phyloP scores from a whole-genome alignment of 2,797 vertebrate genomes.

The Lepus townsendii region DNA sequence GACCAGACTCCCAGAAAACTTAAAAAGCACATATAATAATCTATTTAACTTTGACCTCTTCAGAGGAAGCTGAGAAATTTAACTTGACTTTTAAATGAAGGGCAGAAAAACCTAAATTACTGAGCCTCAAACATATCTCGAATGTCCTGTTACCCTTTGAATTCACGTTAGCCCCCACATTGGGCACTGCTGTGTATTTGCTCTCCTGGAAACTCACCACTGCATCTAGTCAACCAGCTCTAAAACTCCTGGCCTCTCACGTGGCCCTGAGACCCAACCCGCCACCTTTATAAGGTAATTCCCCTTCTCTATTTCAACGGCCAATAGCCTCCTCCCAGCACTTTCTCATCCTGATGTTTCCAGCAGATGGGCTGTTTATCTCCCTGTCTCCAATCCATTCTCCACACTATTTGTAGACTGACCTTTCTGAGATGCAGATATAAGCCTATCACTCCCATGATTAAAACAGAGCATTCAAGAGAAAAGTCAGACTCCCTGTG shows the following conservation, averaged over 20 bases:
- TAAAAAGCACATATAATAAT: conserved; percentile 18
- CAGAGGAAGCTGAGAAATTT: conserved; percentile 31
- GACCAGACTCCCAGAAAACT: background rate
- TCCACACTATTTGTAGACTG: conserved; percentile 15
- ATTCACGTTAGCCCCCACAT: background rate
- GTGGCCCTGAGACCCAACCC: background rate
- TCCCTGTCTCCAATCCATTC: background rate
- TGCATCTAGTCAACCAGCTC: background rate
- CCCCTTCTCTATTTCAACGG: background rate
- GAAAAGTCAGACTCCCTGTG: background rate
- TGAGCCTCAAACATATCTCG: background rate
- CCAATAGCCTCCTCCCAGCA: background rate
- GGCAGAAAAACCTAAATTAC: background rate
- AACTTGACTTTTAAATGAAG: conserved; percentile 49
- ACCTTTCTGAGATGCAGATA: conserved; percentile 56
- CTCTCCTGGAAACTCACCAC: background rate
- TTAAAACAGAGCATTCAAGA: background rate
- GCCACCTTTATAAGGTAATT: background rate
- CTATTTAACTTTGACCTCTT: background rate
- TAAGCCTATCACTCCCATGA: background rate
- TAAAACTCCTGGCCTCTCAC: background rate
- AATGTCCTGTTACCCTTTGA: background rate
- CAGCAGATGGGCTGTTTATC: background rate
- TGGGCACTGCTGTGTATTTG: background rate
- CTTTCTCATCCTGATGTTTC: background rate